Evolutionary conservation across 2,797 vertebrate genomes (phyloP).

Genomic region (Mergus octosetaceus): DNA sequence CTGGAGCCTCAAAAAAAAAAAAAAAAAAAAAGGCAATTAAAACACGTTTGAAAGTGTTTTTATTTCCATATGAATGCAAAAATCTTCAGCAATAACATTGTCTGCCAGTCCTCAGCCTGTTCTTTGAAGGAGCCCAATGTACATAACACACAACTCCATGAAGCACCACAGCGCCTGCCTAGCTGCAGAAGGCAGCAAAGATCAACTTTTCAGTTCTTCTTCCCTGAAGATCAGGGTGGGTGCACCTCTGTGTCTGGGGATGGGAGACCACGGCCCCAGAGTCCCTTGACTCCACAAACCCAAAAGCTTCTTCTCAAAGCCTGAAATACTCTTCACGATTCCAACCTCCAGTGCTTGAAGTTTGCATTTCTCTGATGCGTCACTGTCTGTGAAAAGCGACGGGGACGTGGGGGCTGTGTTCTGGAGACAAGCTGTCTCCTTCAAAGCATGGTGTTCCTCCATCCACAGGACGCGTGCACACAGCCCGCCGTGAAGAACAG

Average conservation of each 20-base stretch:
- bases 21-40: neutral
- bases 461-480: rapidly evolving
- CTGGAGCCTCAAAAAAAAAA: neutral
- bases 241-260: neutral
- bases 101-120: neutral
- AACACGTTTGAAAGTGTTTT: neutral
- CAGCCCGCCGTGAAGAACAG: rapidly evolving
- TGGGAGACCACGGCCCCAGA: neutral
- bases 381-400: neutral
- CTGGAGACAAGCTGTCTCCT: neutral
- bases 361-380: neutral
- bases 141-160: neutral
- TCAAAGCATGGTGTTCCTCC: neutral
- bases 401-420: neutral
- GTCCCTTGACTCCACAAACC: neutral
- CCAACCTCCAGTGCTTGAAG: neutral
- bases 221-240: neutral
- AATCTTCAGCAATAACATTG: neutral
- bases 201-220: neutral
- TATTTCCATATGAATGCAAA: neutral
- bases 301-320: neutral
- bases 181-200: neutral
- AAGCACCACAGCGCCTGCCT: neutral
- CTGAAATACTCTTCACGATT: neutral
- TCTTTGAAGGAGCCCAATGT: neutral